phyloP scores from a whole-genome alignment of 2,888 invertebrate genomes.

The Nephrocerus scutellatus region DNA sequence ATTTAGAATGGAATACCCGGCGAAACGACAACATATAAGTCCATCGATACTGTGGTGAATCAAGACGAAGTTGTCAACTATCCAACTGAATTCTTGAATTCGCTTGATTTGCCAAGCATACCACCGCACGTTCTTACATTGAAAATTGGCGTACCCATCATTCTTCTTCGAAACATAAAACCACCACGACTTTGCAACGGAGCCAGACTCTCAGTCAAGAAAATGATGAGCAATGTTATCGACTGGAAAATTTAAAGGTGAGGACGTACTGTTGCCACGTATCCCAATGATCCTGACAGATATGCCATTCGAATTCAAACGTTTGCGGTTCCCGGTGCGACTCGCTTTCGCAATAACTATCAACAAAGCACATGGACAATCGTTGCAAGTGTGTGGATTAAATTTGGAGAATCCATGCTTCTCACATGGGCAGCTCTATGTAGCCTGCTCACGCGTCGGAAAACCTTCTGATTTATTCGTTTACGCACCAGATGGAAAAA shows the following conservation, averaged over 20 bases:
- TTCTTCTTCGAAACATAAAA: slow-evolving; percentile 30
- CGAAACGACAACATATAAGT: slow-evolving; percentile 12
- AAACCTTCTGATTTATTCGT: slow-evolving; percentile 16
- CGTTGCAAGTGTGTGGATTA: slow-evolving; percentile 27
- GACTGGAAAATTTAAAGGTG: slow-evolving; percentile 20
- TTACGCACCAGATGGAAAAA: slow-evolving; percentile 11
- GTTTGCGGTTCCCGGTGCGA: slow-evolving; percentile 33
- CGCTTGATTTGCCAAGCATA: slow-evolving; percentile 14
- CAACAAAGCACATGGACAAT: slow-evolving; percentile 36
- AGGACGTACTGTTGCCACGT: slow-evolving; percentile 29
- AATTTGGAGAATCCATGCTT: slow-evolving; percentile 29
- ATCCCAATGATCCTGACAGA: slow-evolving; percentile 36
- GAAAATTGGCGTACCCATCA: slow-evolving; percentile 30
- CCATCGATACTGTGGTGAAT: slow-evolving; percentile 19
- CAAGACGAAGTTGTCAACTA: slow-evolving; percentile 20
- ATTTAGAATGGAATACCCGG: slow-evolving; percentile 10
- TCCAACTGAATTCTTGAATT: slow-evolving; percentile 16
- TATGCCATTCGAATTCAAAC: slow-evolving; percentile 32
- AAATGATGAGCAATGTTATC: slow-evolving; percentile 20
- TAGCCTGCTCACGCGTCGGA: slow-evolving; percentile 28
- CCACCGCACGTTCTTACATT: slow-evolving; percentile 17
- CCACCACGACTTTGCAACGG: slow-evolving; percentile 27
- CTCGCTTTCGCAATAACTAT: slow-evolving; percentile 33
- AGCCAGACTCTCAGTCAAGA: slow-evolving; percentile 16
- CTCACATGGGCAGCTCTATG: slow-evolving; percentile 32